These are phyloP conservation scores for Xestia rhomboidea DNA, from an alignment of 2,888 invertebrate genomes.

Conservation along the genomic window DNA sequence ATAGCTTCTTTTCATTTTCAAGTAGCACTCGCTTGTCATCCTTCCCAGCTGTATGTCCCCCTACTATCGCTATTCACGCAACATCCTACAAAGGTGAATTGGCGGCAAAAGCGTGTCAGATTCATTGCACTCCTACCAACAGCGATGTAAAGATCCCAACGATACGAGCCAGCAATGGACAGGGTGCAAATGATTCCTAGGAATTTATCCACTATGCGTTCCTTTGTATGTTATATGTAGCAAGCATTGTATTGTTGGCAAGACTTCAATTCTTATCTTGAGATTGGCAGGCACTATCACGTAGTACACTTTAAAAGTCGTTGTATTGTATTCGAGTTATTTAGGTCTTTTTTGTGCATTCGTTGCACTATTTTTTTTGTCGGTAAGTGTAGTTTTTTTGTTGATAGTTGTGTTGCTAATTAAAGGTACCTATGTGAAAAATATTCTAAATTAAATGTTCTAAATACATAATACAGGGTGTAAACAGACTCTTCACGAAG, in stretches of 20 bases:
- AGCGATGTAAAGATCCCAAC: conserved; percentile 53
- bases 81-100: conserved; percentile 79
- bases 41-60: conserved; percentile 67
- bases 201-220: conserved; percentile 48
- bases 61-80: conserved; percentile 77
- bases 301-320: conserved; percentile 45
- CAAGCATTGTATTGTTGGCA: conserved; percentile 34
- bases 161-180: conserved; percentile 63
- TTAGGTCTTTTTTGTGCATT: not conserved
- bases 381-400: not conserved
- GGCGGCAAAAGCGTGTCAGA: conserved; percentile 73
- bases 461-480: no score
- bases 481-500: no score
- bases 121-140: conserved; percentile 72
- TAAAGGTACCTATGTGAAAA: not conserved
- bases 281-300: conserved; percentile 46
- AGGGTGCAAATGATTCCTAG: conserved; percentile 57
- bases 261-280: conserved; percentile 54
- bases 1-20: not conserved
- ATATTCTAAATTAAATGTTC: not conserved
- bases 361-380: not conserved
- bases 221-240: conserved; percentile 38
- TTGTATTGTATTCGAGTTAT: not conserved
- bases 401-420: not conserved
- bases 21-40: not conserved